These are phyloP conservation scores for Parnassius glacialis DNA, from an alignment of 2,888 invertebrate species.

Conservation along the genomic window DNA sequence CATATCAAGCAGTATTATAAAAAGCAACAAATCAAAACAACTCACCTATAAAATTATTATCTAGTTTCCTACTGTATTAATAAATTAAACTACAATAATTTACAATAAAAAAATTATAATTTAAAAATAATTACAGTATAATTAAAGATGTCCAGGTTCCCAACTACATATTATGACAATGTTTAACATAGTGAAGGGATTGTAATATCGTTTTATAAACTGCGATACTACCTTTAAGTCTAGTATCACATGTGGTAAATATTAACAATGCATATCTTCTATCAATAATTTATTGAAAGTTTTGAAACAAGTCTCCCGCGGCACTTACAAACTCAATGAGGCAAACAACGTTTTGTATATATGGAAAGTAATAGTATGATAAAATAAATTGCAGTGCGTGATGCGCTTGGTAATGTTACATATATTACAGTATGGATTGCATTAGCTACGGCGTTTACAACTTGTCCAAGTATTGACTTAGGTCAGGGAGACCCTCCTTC, in stretches of 20 bases:
- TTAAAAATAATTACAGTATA: constrained; percentile 79
- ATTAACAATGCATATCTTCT: constrained; percentile 58
- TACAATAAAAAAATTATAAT: constrained; percentile 81
- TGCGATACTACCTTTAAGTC: constrained; percentile 36
- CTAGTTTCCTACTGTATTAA: background rate
- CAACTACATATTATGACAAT: constrained; percentile 30
- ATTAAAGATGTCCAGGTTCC: constrained; percentile 59
- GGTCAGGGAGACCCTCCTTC: constrained; percentile 97
- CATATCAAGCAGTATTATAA: too few species aligned
- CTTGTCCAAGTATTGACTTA: constrained; percentile 98
- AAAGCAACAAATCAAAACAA: constrained; percentile 19
- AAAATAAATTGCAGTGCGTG: constrained; percentile 55
- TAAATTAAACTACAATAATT: constrained; percentile 42
- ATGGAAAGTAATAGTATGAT: constrained; percentile 45
- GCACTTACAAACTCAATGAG: constrained; percentile 52
- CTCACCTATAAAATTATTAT: constrained; percentile 40
- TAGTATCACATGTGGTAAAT: constrained; percentile 47
- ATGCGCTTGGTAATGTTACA: constrained; percentile 67
- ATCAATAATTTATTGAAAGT: constrained; percentile 55
- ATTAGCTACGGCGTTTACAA: constrained; percentile 88
- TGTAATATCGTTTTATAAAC: constrained; percentile 29
- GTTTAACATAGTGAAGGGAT: constrained; percentile 33
- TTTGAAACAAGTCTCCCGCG: constrained; percentile 31
- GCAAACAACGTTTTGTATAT: constrained; percentile 43
- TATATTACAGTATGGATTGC: constrained; percentile 73